Evolutionary conservation across 2,797 vertebrate species (phyloP).

Genomic region (Lindbergichthys nudifrons): DNA sequence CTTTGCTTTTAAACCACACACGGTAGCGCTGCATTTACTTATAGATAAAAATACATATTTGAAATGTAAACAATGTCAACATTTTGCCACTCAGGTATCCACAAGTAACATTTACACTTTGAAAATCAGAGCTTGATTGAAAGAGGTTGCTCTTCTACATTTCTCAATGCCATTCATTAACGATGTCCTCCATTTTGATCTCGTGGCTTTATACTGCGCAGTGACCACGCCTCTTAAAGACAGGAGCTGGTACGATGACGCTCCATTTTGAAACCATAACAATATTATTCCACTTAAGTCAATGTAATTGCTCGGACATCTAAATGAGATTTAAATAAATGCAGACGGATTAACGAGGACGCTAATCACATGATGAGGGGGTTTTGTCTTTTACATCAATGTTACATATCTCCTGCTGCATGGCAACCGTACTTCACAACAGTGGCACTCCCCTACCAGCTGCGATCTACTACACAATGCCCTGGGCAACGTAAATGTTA

Average conservation of each 20-base stretch:
- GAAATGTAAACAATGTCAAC: not conserved
- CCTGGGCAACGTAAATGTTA: constrained; percentile 86
- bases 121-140: too few species aligned
- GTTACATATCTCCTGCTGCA: constrained; percentile 57
- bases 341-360: constrained; percentile 77
- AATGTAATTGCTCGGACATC: constrained; percentile 77
- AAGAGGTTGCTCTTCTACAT: not conserved
- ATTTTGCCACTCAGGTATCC: not conserved
- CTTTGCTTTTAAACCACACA: not conserved
- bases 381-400: constrained; percentile 69
- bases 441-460: constrained; percentile 69
- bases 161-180: not conserved
- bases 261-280: constrained; percentile 79
- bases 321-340: constrained; percentile 83
- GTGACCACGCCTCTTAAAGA: constrained; percentile 46
- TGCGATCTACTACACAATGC: constrained; percentile 74
- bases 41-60: not conserved
- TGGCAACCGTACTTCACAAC: constrained; percentile 21
- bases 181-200: not conserved
- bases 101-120: not conserved
- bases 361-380: constrained; percentile 74
- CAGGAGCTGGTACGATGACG: constrained; percentile 51
- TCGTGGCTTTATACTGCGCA: not conserved
- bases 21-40: not conserved
- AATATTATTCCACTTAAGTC: constrained; percentile 79